A percentile compares a stretch with the other conserved stretches of the same genome.
These are phyloP conservation scores for Enhydra lutris DNA, from an alignment of 2,113 vertebrate species.

Conservation along the genomic window DNA sequence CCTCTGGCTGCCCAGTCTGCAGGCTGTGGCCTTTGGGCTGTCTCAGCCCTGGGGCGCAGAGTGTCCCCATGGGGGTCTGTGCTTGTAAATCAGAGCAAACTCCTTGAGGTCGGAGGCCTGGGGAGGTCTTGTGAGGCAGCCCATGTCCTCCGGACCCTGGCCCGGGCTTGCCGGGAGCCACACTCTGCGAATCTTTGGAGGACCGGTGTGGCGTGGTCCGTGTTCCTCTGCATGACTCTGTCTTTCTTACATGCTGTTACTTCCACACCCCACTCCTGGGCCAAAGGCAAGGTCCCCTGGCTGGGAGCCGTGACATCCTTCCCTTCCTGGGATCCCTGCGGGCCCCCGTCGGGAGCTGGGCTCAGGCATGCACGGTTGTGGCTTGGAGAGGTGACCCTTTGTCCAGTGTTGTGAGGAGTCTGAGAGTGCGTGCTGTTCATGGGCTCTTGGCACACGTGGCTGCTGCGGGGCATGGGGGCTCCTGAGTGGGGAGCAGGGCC, in stretches of 20 bases:
- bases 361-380: not conserved
- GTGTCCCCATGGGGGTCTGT: not conserved
- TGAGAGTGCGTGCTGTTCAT: not conserved
- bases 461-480: not conserved
- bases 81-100: not conserved
- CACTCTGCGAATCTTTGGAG: not conserved
- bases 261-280: not conserved
- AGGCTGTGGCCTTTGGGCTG: not conserved
- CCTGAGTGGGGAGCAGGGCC: not conserved
- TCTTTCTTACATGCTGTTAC: not conserved
- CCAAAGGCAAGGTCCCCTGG: not conserved
- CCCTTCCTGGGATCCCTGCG: not conserved
- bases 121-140: not conserved
- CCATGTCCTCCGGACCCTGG: not conserved
- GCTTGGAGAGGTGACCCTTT: not conserved
- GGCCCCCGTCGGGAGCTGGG: not conserved
- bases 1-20: too few relatives aligned
- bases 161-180: rapidly evolving
- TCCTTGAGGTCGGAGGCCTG: not conserved
- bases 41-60: not conserved
- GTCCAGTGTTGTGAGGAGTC: not conserved
- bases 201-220: rapidly evolving
- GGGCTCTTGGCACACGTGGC: not conserved
- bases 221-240: rapidly evolving
- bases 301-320: not conserved